Base-by-base conservation (phyloP, 1,140 invertebrate genomes). In the Halotydeus destructor region DNA sequence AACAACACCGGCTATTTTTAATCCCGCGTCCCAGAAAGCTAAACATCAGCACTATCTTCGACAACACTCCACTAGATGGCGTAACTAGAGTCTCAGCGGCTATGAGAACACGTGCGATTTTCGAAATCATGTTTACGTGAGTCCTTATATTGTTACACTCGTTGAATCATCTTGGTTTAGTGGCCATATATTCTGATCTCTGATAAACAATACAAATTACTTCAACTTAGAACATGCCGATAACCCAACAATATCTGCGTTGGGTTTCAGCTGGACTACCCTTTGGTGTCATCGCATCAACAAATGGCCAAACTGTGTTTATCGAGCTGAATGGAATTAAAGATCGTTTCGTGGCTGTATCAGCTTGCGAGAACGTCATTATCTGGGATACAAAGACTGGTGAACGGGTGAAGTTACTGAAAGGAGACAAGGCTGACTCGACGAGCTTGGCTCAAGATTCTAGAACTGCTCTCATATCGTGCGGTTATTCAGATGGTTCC, bases 171-270 rank as follows among this genome's bases (percentile, higher is more conserved):
- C 14, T 30, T 14, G 14, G 8, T 9, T 30, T 14, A 30, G 27
- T 30, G 27, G 14, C 14, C 14, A 9, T 9, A 30, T 9, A 30
- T 30, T 9, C 27, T 9, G 8, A 9, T 30, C 14, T 30, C 14
- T 41, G 41, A 41, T 41, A 18, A 41, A 38, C 8, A 41, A 6
- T 9, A 41, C 6, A 38, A 36, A 8, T 23, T 36, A 9, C 8
- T n/a, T 43, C 41, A 21, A 30, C 8, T 44, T 32, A 38, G 49
- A 47, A 37, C 44, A 96, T 96, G 89, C 86, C 84, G 46, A 61
- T 96, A 49, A 96, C 89, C 18, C 93, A 91, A 57, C 82, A 98
- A 64, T 97, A 97, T 70, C 67, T 94, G 41, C 72, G 83, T 35
- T 96, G 85, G 61, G 68, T 69, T 9, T 71, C 76, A 11, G 49